phyloP scores from a whole-genome alignment of 2,113 vertebrate genomes.

The Haplotaxodon microlepis region DNA sequence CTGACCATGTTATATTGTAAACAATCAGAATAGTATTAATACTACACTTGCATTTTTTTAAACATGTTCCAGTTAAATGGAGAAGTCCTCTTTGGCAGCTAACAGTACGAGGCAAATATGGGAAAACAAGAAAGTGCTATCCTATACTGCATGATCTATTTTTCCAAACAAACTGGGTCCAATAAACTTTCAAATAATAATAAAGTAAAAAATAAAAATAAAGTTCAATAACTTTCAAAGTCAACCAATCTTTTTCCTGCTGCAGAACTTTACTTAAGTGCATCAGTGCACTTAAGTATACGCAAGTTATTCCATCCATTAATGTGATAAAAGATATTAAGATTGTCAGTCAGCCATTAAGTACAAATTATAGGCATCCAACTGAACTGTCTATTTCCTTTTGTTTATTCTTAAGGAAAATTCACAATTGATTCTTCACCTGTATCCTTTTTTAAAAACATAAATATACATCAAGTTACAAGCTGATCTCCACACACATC shows the following conservation, averaged over 20 bases:
- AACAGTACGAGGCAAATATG: not conserved
- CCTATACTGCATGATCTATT: not conserved
- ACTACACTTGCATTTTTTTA: not conserved
- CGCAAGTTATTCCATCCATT: not conserved
- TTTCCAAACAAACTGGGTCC: not conserved
- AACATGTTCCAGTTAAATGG: not conserved
- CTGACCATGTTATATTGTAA: not conserved
- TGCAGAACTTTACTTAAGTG: not conserved
- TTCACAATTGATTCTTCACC: not conserved
- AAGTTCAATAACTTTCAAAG: not conserved
- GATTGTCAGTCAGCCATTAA: not conserved
- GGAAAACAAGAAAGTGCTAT: not conserved
- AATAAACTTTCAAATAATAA: not conserved
- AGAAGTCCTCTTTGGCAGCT: not conserved
- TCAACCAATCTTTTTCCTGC: not conserved
- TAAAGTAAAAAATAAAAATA: not conserved
- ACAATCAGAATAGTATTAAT: not conserved
- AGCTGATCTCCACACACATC: not conserved
- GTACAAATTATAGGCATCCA: not conserved
- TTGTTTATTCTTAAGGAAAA: not conserved
- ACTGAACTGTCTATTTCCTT: not conserved
- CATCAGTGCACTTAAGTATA: not conserved
- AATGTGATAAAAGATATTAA: not conserved
- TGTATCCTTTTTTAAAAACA: not conserved
- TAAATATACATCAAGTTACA: not conserved